Conservation (phyloP, 2,797 vertebrate species). For the Gila robusta region DNA sequence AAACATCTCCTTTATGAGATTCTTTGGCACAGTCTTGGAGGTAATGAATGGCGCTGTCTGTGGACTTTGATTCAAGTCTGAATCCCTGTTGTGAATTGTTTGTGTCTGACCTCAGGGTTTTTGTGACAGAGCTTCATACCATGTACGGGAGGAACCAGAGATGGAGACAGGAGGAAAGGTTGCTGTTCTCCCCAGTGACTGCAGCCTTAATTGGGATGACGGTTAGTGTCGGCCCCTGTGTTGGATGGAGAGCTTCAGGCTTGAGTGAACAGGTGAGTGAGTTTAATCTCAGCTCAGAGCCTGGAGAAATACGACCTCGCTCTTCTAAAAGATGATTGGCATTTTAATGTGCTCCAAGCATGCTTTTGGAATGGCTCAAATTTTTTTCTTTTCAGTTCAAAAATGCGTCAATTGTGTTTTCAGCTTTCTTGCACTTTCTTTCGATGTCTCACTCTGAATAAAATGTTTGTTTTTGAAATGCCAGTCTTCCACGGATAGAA, state of each 20-base stretch:
- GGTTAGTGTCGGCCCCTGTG: conserved; percentile 41
- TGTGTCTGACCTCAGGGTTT: conserved; percentile 43
- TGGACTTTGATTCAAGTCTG: conserved; percentile 34
- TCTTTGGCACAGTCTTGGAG: conserved; percentile 26
- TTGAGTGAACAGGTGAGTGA: conserved; percentile 55
- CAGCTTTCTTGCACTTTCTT: neutral
- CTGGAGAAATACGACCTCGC: conserved; percentile 26
- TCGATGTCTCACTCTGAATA: neutral
- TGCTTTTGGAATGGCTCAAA: conserved; percentile 12
- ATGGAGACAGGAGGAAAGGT: conserved; percentile 16
- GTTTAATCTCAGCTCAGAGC: conserved; percentile 48
- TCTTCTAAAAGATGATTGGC: conserved; percentile 44
- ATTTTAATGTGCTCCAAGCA: conserved; percentile 40
- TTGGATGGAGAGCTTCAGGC: conserved; percentile 53
- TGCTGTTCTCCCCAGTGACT: conserved; percentile 44
- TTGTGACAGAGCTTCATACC: conserved; percentile 41
- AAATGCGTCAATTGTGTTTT: conserved; percentile 4
- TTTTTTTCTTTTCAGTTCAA: neutral
- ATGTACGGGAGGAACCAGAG: conserved; percentile 25
- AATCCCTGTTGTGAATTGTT: conserved; percentile 45
- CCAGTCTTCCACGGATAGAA: conserved; percentile 14
- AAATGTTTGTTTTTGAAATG: conserved; percentile 37
- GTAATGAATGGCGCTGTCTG: conserved; percentile 43
- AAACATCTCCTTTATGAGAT: conserved; percentile 27
- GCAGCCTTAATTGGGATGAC: conserved; percentile 52